phyloP scores from a whole-genome alignment of 2,113 vertebrate genomes.

The Neolamprologus falcicula region DNA sequence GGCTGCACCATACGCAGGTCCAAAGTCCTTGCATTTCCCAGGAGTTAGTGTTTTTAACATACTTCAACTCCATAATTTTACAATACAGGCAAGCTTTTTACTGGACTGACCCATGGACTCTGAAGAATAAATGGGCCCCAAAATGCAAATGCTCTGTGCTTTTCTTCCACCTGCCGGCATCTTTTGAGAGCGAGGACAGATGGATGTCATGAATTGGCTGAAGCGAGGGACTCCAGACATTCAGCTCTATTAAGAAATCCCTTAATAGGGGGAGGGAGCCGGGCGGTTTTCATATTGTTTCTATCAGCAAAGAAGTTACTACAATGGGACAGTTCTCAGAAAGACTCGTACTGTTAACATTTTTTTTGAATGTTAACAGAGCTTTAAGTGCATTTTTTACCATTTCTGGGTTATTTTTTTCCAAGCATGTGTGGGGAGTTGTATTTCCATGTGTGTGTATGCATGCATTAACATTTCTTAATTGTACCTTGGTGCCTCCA shows the following conservation, averaged over 20 bases:
- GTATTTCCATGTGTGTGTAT: slow-evolving; percentile 45
- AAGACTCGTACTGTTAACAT: neutral
- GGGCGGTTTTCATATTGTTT: slow-evolving; percentile 42
- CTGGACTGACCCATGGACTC: neutral
- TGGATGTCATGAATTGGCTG: slow-evolving; percentile 64
- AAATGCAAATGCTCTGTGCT: slow-evolving; percentile 42
- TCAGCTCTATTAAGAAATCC: slow-evolving; percentile 54
- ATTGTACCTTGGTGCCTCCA: slow-evolving; percentile 69
- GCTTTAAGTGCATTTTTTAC: neutral
- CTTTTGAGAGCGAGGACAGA: slow-evolving; percentile 54
- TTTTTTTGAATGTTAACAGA: neutral
- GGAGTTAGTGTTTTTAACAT: neutral
- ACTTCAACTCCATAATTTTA: neutral
- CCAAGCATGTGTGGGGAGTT: neutral
- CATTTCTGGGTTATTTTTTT: neutral
- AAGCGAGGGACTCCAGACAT: slow-evolving; percentile 39
- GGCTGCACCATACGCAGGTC: neutral
- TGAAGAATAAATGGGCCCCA: slow-evolving; percentile 6
- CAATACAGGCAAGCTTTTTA: neutral
- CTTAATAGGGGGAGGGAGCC: slow-evolving; percentile 25
- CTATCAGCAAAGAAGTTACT: neutral
- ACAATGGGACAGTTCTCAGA: neutral
- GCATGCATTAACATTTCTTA: slow-evolving; percentile 27
- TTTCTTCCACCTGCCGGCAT: slow-evolving; percentile 50
- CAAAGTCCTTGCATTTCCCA: neutral